Conservation (phyloP, 1,140 invertebrate genomes). For the Bombus breviceps region DNA sequence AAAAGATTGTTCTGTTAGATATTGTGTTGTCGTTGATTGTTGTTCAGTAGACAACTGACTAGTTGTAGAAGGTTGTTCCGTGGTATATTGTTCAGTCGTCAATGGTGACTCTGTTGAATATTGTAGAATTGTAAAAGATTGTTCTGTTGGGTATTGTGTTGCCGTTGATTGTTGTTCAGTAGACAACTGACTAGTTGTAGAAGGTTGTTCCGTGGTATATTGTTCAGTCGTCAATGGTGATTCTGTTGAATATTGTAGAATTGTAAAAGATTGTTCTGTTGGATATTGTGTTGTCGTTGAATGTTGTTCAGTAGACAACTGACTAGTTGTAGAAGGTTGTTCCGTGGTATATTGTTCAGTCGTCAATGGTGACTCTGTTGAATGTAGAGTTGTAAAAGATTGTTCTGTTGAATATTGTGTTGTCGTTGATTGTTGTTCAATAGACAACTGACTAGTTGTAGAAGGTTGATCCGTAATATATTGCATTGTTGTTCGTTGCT, state of each 20-base stretch:
- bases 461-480: slow-evolving; percentile 6
- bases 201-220: too few relatives aligned
- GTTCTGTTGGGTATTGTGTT: background rate
- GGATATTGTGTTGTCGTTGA: background rate
- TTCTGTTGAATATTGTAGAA: background rate
- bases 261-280: background rate
- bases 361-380: background rate
- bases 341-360: slow-evolving; percentile 22
- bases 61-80: background rate
- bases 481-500: slow-evolving; percentile 11
- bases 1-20: background rate
- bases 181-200: background rate
- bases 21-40: background rate
- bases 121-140: slow-evolving; percentile 4
- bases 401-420: slow-evolving; percentile 11
- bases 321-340: background rate
- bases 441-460: background rate
- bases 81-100: slow-evolving; percentile 14
- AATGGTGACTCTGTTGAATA: background rate
- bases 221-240: background rate
- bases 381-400: slow-evolving; percentile 7
- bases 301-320: background rate
- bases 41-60: slow-evolving; percentile 3
- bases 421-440: slow-evolving; percentile 16
- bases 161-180: slow-evolving; percentile 8